A percentile compares a stretch with the other conserved stretches of the same genome.
phyloP scores from a whole-genome alignment of 2,797 vertebrate genomes.

The Arctocebus calabarensis region DNA sequence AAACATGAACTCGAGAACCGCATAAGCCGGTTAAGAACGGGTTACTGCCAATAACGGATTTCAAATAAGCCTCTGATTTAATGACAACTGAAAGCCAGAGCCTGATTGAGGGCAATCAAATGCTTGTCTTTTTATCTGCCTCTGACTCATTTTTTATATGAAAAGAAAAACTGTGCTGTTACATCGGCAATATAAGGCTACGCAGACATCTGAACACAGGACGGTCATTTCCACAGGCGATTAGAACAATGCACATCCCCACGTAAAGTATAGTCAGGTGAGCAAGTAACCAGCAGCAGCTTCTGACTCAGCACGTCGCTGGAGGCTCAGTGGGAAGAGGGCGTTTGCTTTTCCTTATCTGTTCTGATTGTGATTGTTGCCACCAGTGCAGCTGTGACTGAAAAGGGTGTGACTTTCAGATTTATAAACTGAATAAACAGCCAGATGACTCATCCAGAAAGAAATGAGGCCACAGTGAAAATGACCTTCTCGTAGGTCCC shows the following conservation, averaged over 20 bases:
- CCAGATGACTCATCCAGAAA: neutral
- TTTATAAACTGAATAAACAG: slow-evolving; percentile 37
- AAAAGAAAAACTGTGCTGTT: slow-evolving; percentile 61
- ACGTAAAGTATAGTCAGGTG: neutral
- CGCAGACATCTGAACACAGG: slow-evolving; percentile 18
- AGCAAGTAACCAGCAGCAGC: slow-evolving; percentile 26
- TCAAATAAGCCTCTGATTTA: slow-evolving; percentile 78
- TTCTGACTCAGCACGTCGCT: slow-evolving; percentile 20
- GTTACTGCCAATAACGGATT: slow-evolving; percentile 76
- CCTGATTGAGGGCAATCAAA: slow-evolving; percentile 80
- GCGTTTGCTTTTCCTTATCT: neutral
- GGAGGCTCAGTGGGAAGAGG: neutral
- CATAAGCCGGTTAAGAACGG: slow-evolving; percentile 51
- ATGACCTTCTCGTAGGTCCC: neutral
- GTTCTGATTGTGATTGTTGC: neutral
- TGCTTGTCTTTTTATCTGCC: slow-evolving; percentile 71
- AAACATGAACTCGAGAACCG: neutral
- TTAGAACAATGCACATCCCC: neutral
- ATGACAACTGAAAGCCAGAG: slow-evolving; percentile 69
- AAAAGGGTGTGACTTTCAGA: slow-evolving; percentile 5
- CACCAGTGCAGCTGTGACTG: neutral
- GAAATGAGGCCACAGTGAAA: neutral
- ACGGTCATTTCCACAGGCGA: neutral
- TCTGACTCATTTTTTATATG: slow-evolving; percentile 58
- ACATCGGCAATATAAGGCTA: slow-evolving; percentile 10